Evolutionary conservation across 2,113 vertebrate genomes (phyloP).

Genomic region (Nansenia antarctica): DNA sequence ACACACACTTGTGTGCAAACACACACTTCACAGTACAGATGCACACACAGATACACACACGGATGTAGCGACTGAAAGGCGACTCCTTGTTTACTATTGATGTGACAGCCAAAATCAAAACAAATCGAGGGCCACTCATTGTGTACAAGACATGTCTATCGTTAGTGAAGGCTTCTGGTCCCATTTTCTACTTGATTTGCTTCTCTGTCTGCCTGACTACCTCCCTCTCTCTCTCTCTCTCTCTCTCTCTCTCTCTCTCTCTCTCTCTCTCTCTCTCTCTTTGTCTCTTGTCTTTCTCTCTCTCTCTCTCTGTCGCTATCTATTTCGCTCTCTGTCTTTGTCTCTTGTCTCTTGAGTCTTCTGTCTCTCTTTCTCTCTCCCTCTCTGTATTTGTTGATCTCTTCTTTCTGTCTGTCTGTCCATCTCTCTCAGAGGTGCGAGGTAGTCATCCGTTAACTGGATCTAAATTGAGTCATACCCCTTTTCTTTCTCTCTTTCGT

Average conservation of each 20-base stretch:
- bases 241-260: slow-evolving; percentile 2
- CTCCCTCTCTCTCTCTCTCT: slow-evolving; percentile 20
- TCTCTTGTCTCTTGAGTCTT: slow-evolving; percentile 13
- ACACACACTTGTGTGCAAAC: too few species aligned
- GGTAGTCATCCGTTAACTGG: slow-evolving; percentile 5
- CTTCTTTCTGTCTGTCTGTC: not conserved
- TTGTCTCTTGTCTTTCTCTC: not conserved
- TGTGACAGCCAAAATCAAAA: not conserved
- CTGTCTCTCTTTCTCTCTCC: not conserved
- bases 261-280: not conserved
- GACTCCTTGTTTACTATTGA: not conserved
- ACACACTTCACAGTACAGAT: too few species aligned
- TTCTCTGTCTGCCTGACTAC: not conserved
- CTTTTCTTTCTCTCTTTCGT: not conserved
- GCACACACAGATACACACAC: too few species aligned
- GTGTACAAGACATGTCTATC: not conserved
- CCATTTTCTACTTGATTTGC: not conserved
- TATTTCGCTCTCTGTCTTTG: not conserved
- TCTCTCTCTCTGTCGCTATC: not conserved
- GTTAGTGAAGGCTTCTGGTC: not conserved
- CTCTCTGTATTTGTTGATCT: not conserved
- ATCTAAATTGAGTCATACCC: slow-evolving; percentile 37
- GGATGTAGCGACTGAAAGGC: not conserved
- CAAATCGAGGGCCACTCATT: not conserved
- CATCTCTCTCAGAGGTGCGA: slow-evolving; percentile 31